Base-by-base conservation (phyloP, 2,113 vertebrate species). In the Halichoerus grypus region DNA sequence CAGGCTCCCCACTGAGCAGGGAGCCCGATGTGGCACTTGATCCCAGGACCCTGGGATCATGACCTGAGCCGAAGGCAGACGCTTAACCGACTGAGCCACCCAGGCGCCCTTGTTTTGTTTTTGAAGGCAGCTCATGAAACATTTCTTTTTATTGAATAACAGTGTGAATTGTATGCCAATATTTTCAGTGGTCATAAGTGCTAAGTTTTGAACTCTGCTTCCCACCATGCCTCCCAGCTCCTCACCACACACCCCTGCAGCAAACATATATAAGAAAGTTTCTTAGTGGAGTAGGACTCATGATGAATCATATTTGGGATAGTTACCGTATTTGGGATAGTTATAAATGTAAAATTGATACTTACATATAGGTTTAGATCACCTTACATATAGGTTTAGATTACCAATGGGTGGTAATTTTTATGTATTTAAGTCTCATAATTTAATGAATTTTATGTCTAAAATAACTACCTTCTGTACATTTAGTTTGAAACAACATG, bases 101-200 rank as follows among this genome's bases (percentile, higher is more conserved):
- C 63, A 33, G 14, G 31, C 16, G 14, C 63, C 63, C 63, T 33
- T 67, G 26, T 42, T 69, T 53, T 79, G 10, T 36, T 90, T 92
- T 31, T 24, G 46, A 94, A 92, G 46, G 14, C 13, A 85, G 63
- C 65, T 79, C 4, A n/a, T 90, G 67, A 74, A 87, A 55, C n/a
- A 26, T 74, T 96, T 95, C 63, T 86, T 9, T 49, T 91, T 79
- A 74, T n/a, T 80, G 94, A 88, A 33, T 93, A 93, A 82, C 24
- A 74, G 0, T 83, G 36, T 76, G 28, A 90, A 71, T 61, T 51
- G 12, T 79, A 6, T 86, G 49, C 31, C 28, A 59, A 0, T 53
- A 12, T 57, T 94, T 85, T 57, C 51, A 6, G 26, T 46, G 33
- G 11, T 85, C 10, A 0, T 33, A 91, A 63, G 81, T 93, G 26